These are phyloP conservation scores for Caerostris darwini DNA, from an alignment of 1,140 invertebrate genomes.

Conservation along the genomic window DNA sequence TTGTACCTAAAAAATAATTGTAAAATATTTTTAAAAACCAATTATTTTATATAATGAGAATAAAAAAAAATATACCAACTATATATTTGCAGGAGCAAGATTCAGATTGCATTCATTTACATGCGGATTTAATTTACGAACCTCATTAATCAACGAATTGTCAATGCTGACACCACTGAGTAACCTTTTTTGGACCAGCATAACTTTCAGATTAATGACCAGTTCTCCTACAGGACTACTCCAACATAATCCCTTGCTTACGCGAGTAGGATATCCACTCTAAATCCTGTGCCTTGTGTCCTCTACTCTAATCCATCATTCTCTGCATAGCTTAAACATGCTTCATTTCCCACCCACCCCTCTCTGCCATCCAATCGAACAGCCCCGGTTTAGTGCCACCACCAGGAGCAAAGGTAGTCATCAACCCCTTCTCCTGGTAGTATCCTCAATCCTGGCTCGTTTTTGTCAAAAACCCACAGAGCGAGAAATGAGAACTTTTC, in stretches of 20 bases:
- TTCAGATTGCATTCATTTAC: too few species aligned
- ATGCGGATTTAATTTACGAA: too few species aligned
- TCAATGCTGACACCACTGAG: too few species aligned
- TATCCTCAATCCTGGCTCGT: background rate
- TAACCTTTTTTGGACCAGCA: too few species aligned
- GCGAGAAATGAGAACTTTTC: conserved; percentile 70
- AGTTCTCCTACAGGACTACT: background rate
- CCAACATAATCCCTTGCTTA: conserved; percentile 1
- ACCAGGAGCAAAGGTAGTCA: conserved; percentile 43
- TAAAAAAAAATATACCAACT: too few species aligned
- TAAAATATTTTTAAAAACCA: too few species aligned
- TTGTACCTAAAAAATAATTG: too few species aligned
- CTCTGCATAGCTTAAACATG: background rate
- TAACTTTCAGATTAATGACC: background rate
- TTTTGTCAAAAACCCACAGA: conserved; percentile 50
- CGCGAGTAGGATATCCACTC: background rate
- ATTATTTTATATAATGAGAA: too few species aligned
- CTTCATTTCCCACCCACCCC: conserved; percentile 43
- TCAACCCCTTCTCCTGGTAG: conserved; percentile 13
- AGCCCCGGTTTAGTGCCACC: background rate
- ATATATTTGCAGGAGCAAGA: too few species aligned
- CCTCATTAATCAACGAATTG: too few species aligned
- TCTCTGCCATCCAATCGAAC: background rate
- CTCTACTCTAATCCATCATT: background rate
- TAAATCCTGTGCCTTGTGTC: background rate